Conservation (phyloP, 2,888 invertebrate species). For the Heliconius charithonia region DNA sequence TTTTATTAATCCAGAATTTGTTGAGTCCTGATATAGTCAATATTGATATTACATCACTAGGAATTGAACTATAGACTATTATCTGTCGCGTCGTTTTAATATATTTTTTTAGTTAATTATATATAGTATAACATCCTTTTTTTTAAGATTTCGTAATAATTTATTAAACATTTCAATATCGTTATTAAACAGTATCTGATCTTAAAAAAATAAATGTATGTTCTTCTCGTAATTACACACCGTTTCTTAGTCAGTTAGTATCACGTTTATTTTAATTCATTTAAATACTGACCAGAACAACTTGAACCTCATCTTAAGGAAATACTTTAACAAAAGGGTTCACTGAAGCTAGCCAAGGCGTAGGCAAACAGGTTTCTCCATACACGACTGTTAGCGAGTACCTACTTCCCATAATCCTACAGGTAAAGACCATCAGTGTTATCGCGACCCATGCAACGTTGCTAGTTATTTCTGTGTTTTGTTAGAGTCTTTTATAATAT, state of each 20-base stretch:
- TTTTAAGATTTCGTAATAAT: not conserved
- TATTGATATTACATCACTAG: not conserved
- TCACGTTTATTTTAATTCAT: not conserved
- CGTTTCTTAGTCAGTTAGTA: not conserved
- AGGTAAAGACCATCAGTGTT: conserved; percentile 4
- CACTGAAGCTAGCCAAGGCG: not conserved
- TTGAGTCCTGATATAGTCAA: not conserved
- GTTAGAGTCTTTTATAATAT: not conserved
- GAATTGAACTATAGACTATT: not conserved
- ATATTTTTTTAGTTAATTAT: too few species aligned
- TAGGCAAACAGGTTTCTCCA: conserved; percentile 10
- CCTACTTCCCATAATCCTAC: conserved; percentile 4
- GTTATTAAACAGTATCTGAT: not conserved
- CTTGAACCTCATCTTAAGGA: not conserved
- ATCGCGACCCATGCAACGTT: conserved; percentile 5
- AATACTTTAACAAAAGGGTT: too few species aligned
- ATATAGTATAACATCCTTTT: not conserved
- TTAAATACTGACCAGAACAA: not conserved
- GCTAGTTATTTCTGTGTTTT: not conserved
- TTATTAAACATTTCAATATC: not conserved
- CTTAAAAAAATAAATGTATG: not conserved
- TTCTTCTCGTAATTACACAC: not conserved
- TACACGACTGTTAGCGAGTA: not conserved
- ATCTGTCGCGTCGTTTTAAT: too few species aligned
- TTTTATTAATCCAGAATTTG: too few species aligned